Base-by-base conservation (phyloP, 2,888 invertebrate species). In the Caenorhabditis macrosperma region DNA sequence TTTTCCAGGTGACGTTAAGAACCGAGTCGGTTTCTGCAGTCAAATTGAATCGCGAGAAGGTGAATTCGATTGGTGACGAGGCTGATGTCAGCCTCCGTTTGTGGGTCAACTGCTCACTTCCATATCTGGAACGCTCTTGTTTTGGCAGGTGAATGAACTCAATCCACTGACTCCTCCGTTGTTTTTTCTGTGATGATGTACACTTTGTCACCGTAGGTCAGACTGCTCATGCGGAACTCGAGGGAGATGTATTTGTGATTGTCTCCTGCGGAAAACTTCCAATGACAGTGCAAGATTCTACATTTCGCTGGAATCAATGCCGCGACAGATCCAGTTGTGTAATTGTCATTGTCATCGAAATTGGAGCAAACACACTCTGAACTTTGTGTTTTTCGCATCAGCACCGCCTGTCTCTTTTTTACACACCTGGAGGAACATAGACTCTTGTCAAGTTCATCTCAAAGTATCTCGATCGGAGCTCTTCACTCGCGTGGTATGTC, bases 211-310 rank as follows among this genome's bases (percentile, higher is more conserved):
- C 28, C 35, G 1, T 9, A 10, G 6, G 48, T 17, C 10, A 64
- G 28, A 0, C 63, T 33, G 6, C 24, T 26, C 46, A 74, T 41
- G 10, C 1, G 9, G 17, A 74, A 74, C 10, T 50, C 57, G 17
- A 74, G 17, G 1, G 57, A 59, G 3, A 72, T 38, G 12, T 38
- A 48, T 17, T 63, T 28, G 1, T 15, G 63, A 48, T 7, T 7
- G 9, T 20, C 4, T 4, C 54, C 50, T 1, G 50, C 4, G 0
- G 57, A 57, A 22, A 74, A 74, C 38, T 74, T 74, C 74, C 74
- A 74, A 22, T 74, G 74, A n/a, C 74, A 74, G 15, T 74, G 74
- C 26, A 74, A 10, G n/a, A 59, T 22, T 3, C 1, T 12, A 9
- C 74, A 74, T 5, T 28, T 30, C 22, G 35, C n/a, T 1, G 74